These are phyloP conservation scores for Chamaea fasciata DNA, from an alignment of 2,113 vertebrate genomes.

Conservation along the genomic window DNA sequence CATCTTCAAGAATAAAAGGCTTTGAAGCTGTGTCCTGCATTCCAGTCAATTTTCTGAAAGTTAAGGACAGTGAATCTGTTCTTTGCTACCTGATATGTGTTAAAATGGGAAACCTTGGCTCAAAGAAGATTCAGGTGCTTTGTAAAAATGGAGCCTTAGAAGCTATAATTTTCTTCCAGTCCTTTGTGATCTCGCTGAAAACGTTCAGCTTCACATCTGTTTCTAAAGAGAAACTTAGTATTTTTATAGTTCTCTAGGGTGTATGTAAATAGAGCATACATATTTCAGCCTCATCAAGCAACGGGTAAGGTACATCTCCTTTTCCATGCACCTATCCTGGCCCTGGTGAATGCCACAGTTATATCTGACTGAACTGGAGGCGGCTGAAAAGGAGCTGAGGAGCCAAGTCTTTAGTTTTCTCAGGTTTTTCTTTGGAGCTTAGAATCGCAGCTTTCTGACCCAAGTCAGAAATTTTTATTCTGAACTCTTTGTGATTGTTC, in stretches of 20 bases:
- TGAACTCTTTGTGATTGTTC: background rate
- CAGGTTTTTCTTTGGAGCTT: background rate
- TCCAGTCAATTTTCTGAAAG: background rate
- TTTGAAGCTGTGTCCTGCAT: background rate
- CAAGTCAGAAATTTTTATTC: background rate
- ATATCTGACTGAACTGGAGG: background rate
- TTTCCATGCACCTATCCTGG: background rate
- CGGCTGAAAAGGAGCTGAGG: background rate
- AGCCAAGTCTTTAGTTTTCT: background rate
- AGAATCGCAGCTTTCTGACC: background rate
- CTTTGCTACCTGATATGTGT: background rate
- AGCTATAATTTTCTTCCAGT: accelerated
- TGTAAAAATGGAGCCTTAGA: background rate
- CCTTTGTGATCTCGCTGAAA: background rate
- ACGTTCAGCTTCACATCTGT: background rate
- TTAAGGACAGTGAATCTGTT: background rate
- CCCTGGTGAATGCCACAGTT: background rate
- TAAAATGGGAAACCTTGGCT: background rate
- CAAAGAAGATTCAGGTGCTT: background rate
- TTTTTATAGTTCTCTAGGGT: background rate
- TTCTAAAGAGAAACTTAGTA: background rate
- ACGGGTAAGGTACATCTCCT: background rate
- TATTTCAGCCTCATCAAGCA: background rate
- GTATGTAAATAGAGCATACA: background rate
- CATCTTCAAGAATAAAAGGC: background rate